Evolutionary conservation across 1,140 invertebrate genomes (phyloP).

Genomic region (Pygmarrhopalites habei): DNA sequence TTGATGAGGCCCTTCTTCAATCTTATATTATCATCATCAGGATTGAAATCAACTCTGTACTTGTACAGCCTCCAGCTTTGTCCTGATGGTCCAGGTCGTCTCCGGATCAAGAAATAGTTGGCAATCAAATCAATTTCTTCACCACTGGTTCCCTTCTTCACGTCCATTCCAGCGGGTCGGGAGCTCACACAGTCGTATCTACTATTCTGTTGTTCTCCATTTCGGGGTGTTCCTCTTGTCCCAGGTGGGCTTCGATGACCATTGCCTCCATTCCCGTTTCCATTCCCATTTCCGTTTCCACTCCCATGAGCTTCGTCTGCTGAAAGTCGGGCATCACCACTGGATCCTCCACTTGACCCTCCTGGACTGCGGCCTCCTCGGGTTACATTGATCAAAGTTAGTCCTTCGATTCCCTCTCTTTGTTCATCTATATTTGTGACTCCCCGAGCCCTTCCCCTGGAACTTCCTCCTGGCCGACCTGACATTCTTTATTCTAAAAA

Average conservation of each 20-base stretch:
- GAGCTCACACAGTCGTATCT: not conserved
- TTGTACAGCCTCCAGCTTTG: not conserved
- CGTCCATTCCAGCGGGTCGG: not conserved
- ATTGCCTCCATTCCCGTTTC: not conserved
- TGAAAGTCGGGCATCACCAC: not conserved
- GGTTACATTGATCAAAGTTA: too few species aligned
- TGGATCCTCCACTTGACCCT: not conserved
- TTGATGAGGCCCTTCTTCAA: not conserved
- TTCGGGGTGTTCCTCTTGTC: not conserved
- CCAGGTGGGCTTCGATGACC: not conserved
- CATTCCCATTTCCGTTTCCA: not conserved
- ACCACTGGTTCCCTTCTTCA: slow-evolving; percentile 1
- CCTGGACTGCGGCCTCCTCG: not conserved
- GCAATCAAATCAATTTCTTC: not conserved
- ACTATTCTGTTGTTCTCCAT: not conserved
- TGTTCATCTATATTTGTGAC: too few species aligned
- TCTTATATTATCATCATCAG: not conserved
- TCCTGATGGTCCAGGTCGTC: not conserved
- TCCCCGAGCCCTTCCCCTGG: too few species aligned
- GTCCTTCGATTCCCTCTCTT: too few species aligned
- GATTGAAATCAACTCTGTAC: not conserved
- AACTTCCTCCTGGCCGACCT: too few species aligned
- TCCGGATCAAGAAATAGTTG: slow-evolving; percentile 3
- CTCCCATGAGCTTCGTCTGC: not conserved
- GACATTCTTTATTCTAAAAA: too few species aligned